A percentile compares a stretch with the other conserved stretches of the same genome.
Conservation (phyloP, 2,797 vertebrate genomes). For the Rhinogobio ventralis region DNA sequence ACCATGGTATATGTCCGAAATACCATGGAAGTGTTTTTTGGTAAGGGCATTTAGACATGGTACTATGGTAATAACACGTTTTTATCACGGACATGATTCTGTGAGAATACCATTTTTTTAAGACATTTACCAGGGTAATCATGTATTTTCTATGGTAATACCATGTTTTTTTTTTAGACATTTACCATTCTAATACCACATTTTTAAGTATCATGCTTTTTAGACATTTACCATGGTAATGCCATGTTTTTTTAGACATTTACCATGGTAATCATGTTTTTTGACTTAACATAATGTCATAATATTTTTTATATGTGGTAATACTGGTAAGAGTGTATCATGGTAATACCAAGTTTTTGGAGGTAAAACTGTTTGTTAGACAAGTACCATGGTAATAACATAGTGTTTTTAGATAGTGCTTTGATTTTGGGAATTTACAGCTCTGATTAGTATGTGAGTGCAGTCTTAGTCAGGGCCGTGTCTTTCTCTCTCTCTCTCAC, state of each 20-base stretch:
- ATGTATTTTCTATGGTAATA: neutral
- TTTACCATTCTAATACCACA: neutral
- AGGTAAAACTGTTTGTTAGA: neutral
- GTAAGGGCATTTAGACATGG: neutral
- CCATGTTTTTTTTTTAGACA: neutral
- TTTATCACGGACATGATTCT: neutral
- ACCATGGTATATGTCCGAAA: neutral
- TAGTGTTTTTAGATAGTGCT: neutral
- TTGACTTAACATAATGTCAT: neutral
- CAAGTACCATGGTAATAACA: neutral
- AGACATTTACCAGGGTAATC: too few relatives aligned
- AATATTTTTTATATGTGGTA: neutral
- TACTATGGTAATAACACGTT: neutral
- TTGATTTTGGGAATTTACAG: neutral
- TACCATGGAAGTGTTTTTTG: neutral
- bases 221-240: too few relatives aligned
- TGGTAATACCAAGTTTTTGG: too few relatives aligned
- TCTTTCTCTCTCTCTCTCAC: neutral
- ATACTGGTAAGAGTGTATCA: neutral
- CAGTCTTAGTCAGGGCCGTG: neutral
- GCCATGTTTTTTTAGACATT: neutral
- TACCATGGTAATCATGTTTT: neutral
- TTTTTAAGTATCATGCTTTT: neutral
- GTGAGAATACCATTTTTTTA: neutral
- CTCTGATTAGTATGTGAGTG: constrained; percentile 10